Conservation (phyloP, 2,888 invertebrate species). For the Maniola hyperantus region DNA sequence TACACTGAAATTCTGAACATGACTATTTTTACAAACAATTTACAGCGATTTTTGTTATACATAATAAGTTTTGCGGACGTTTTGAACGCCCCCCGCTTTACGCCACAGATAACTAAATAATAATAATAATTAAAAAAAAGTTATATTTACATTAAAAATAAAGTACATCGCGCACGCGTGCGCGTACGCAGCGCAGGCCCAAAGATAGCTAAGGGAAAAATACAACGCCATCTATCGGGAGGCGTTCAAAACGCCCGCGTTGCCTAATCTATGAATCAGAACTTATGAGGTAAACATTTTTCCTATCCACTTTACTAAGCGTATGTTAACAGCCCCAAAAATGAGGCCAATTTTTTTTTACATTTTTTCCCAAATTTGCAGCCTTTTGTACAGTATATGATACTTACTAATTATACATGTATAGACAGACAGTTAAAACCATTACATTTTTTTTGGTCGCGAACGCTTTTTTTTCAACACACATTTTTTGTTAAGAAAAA, state of each 20-base stretch:
- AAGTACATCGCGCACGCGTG: conserved; percentile 45
- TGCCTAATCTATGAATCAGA: conserved; percentile 65
- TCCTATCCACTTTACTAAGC: conserved; percentile 79
- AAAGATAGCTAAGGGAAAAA: conserved; percentile 50
- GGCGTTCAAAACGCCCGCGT: conserved; percentile 52
- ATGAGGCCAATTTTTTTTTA: conserved; percentile 75
- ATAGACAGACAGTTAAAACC: conserved; percentile 77
- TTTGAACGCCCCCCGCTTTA: conserved; percentile 50
- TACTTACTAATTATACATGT: conserved; percentile 77
- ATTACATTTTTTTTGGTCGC: conserved; percentile 67
- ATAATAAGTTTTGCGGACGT: conserved; percentile 43
- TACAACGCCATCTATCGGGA: conserved; percentile 44
- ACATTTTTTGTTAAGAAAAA: conserved; percentile 50
- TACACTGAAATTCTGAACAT: conserved; percentile 78
- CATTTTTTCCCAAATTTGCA: conserved; percentile 74
- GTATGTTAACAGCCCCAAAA: conserved; percentile 76
- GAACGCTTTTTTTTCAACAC: conserved; percentile 45
- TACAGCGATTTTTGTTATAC: conserved; percentile 65
- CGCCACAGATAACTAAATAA: conserved; percentile 48
- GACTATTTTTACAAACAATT: conserved; percentile 81
- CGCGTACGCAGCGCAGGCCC: conserved; percentile 49
- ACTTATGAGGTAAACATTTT: conserved; percentile 71
- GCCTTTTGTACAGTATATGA: conserved; percentile 80
- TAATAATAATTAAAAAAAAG: conserved; percentile 52
- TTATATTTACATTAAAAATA: conserved; percentile 67